Evolutionary conservation across 1,140 invertebrate genomes (phyloP).

Genomic region (Drosophila lowei): DNA sequence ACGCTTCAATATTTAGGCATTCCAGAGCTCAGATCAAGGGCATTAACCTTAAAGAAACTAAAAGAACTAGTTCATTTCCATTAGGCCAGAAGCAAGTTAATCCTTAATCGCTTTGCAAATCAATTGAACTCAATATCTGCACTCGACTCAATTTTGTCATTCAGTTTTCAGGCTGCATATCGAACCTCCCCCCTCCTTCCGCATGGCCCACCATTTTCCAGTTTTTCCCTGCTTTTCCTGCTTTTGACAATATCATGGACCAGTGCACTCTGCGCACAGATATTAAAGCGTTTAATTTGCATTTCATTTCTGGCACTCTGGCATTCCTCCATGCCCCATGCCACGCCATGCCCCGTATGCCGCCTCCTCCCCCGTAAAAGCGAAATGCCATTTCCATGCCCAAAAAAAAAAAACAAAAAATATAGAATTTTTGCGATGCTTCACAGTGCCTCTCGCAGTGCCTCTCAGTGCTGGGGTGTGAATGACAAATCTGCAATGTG

Average conservation of each 20-base stretch:
- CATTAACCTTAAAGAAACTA: too few relatives aligned
- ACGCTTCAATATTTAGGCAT: too few relatives aligned
- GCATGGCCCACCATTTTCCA: neutral
- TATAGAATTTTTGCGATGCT: slow-evolving; percentile 19
- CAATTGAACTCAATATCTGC: too few relatives aligned
- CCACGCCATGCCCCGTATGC: slow-evolving; percentile 1
- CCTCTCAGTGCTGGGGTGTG: slow-evolving; percentile 17
- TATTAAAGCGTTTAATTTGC: slow-evolving; percentile 50
- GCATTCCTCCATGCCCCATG: slow-evolving; percentile 7
- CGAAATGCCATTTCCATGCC: slow-evolving; percentile 41
- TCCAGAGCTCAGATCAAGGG: too few relatives aligned
- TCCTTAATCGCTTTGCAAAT: too few relatives aligned
- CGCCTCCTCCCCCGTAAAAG: neutral
- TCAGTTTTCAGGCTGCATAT: too few relatives aligned
- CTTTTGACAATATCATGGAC: slow-evolving; percentile 28
- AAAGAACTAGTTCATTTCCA: too few relatives aligned
- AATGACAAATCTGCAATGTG: slow-evolving; percentile 56
- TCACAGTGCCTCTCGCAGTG: neutral
- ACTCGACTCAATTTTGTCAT: too few relatives aligned
- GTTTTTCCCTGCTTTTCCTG: neutral
- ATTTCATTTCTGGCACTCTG: slow-evolving; percentile 38
- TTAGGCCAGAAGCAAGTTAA: too few relatives aligned
- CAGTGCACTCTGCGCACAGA: slow-evolving; percentile 28
- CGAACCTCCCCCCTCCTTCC: too few relatives aligned
- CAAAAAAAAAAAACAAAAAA: slow-evolving; percentile 15